Evolutionary conservation across 2,888 invertebrate species (phyloP), one percentile per base, ranked within the genome.

Genomic region (Carpatolechia fugitivella): DNA sequence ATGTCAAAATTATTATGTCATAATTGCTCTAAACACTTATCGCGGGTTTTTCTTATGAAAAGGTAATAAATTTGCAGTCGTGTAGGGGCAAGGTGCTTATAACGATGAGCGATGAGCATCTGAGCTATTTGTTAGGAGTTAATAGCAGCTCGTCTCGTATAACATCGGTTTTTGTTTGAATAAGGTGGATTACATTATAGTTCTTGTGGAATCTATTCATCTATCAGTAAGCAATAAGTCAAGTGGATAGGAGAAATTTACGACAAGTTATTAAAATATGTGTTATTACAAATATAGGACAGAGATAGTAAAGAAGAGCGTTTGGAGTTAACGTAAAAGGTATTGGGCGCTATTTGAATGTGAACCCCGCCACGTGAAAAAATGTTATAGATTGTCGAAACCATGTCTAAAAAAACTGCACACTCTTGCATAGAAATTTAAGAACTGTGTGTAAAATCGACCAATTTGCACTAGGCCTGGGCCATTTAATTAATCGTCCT

Each of bases 11-110:
- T n/a, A n/a, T n/a, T n/a, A n/a, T n/a, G n/a, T n/a, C n/a, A 70
- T 77, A 81, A 79, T 80, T 78, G 73, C 69, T 69, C 63, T 74
- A 70, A 76, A 72, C 68, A 68, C 33, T 65, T 67, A 69, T 66
- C 70, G 62, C 60, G 66, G 63, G 33, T 51, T 44, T 20, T 50
- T 41, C 29, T 33, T 36, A 54, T 16, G 29, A 36, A 35, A 38
- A 29, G 24, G 14, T 40, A 50, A 33, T 41, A 13, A 41, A 55
- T 50, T 55, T 5, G 40, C 20, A 44, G 18, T 33, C 1, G 8
- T 33, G 31, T 41, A 38, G 5, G 4, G 3, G 50, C 50, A 50
- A 50, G 50, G 50, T 50, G 50, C 18, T 50, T 16, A 35, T 49
- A 35, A 49, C 49, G 49, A 49, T 49, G 49, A 49, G 49, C 20